phyloP scores from a whole-genome alignment of 2,888 invertebrate genomes.

The Helicoverpa assulta region DNA sequence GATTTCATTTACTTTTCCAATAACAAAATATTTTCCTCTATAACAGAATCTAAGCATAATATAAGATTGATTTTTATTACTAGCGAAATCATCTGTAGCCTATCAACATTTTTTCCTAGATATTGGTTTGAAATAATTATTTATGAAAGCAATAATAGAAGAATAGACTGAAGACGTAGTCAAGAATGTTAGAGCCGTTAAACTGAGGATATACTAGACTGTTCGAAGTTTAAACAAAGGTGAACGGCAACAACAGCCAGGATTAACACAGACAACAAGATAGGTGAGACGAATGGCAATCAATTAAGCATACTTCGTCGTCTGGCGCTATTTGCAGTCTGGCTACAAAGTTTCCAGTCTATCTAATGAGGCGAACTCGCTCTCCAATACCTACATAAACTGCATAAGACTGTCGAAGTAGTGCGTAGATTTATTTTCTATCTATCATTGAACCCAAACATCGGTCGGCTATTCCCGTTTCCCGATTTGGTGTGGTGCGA shows the following conservation, averaged over 20 bases:
- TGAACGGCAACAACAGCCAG: neutral
- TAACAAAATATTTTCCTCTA: slow-evolving; percentile 9
- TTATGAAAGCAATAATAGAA: neutral
- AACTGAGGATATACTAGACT: neutral
- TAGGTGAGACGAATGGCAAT: slow-evolving; percentile 10
- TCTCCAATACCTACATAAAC: slow-evolving; percentile 9
- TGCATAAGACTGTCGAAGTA: slow-evolving; percentile 12
- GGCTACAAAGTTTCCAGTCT: slow-evolving; percentile 46
- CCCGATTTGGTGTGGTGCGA: slow-evolving; percentile 86
- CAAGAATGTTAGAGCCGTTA: neutral
- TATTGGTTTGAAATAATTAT: neutral
- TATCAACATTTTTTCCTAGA: neutral
- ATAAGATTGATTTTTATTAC: neutral
- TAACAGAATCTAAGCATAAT: neutral
- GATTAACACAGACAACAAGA: slow-evolving; percentile 26
- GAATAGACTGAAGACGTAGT: neutral
- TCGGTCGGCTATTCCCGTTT: slow-evolving; percentile 75
- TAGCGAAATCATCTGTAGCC: neutral
- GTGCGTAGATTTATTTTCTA: slow-evolving; percentile 24
- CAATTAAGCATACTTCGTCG: slow-evolving; percentile 23
- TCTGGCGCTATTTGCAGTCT: slow-evolving; percentile 44
- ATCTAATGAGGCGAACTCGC: slow-evolving; percentile 22
- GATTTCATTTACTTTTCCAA: slow-evolving; percentile 16
- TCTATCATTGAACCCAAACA: slow-evolving; percentile 63
- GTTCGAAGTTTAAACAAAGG: neutral